Percentiles rank a stretch among this genome's conserved stretches.
phyloP scores from a whole-genome alignment of 2,888 invertebrate genomes.

The Acrocyrtus sp. region DNA sequence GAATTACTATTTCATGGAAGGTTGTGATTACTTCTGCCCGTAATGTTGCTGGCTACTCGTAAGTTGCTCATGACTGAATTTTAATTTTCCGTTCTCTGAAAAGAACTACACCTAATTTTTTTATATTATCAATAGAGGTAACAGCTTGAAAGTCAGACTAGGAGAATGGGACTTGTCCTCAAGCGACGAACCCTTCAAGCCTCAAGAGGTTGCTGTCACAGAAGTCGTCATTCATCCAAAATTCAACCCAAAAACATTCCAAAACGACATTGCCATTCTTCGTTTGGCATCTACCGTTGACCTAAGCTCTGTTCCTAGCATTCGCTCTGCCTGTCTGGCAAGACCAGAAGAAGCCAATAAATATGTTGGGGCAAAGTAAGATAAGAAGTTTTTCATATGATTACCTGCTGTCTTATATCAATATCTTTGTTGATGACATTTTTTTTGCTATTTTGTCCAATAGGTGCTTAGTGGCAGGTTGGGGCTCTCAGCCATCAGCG shows the following conservation, averaged over 20 bases:
- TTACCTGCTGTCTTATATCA: too few species aligned
- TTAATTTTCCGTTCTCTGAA: too few species aligned
- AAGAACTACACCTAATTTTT: neutral
- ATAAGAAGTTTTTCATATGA: too few species aligned
- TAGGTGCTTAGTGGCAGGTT: constrained; percentile 61
- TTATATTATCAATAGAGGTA: constrained; percentile 41
- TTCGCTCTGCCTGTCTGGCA: constrained; percentile 59
- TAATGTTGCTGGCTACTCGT: constrained; percentile 57
- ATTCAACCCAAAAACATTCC: constrained; percentile 60
- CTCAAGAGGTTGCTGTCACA: constrained; percentile 51
- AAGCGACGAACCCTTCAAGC: constrained; percentile 60
- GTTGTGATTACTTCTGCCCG: constrained; percentile 60
- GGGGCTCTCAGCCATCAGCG: constrained; percentile 58
- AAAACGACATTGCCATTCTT: constrained; percentile 62
- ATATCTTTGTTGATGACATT: too few species aligned
- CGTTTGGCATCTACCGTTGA: constrained; percentile 52
- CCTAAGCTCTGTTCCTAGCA: constrained; percentile 56
- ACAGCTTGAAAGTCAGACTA: constrained; percentile 56
- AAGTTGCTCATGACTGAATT: constrained; percentile 23
- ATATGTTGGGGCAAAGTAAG: constrained; percentile 58
- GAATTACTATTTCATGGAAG: constrained; percentile 59
- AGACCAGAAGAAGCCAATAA: constrained; percentile 55
- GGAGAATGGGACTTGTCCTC: constrained; percentile 62
- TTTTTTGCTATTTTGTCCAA: constrained; percentile 1
- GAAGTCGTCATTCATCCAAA: constrained; percentile 59